Percentiles rank a stretch among this genome's conserved stretches.
Evolutionary conservation across 1,140 invertebrate genomes (phyloP).

Genomic region (Papilio aristodemus): DNA sequence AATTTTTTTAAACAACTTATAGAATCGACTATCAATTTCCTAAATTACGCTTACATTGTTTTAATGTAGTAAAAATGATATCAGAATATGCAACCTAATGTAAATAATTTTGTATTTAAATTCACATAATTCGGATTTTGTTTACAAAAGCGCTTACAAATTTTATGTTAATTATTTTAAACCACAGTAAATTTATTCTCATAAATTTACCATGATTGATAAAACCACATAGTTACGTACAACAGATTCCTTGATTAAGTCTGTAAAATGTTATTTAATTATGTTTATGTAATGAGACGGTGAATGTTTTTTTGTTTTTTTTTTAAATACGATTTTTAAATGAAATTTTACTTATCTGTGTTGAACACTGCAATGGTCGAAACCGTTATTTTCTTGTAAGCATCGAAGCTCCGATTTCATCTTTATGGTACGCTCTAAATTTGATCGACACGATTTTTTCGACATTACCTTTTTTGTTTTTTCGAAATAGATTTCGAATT

Average conservation of each 20-base stretch:
- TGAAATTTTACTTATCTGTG: neutral
- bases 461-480: slow-evolving; percentile 60
- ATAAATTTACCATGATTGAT: slow-evolving; percentile 8
- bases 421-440: slow-evolving; percentile 23
- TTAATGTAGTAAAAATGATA: too few species aligned
- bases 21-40: too few species aligned
- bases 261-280: neutral
- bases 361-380: too few species aligned
- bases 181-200: neutral
- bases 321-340: neutral
- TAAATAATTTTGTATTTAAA: too few species aligned
- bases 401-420: neutral
- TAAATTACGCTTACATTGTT: too few species aligned
- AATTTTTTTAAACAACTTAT: too few species aligned
- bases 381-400: neutral
- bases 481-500: slow-evolving; percentile 45
- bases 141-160: too few species aligned
- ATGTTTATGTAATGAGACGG: neutral
- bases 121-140: too few species aligned
- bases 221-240: slow-evolving; percentile 12
- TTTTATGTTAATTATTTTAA: neutral
- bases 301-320: neutral
- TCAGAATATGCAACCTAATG: too few species aligned
- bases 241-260: neutral
- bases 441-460: slow-evolving; percentile 38